phyloP scores from a whole-genome alignment of 2,797 vertebrate species.

The Micromesistius poutassou region DNA sequence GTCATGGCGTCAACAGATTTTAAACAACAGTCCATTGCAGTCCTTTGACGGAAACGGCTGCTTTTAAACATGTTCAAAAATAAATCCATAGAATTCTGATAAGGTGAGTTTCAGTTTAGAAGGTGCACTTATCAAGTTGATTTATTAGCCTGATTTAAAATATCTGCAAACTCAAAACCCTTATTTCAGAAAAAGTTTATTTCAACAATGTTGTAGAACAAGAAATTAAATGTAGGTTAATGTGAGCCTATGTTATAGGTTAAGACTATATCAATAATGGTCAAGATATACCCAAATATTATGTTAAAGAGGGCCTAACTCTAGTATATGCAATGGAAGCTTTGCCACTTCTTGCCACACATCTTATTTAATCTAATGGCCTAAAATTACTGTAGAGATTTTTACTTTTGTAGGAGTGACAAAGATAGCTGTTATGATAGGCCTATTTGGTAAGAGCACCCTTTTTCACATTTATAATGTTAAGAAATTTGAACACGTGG shows the following conservation, averaged over 20 bases:
- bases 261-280: background rate
- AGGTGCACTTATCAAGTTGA: background rate
- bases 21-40: background rate
- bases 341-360: background rate
- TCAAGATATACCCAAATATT: background rate
- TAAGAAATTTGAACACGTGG: constrained; percentile 30
- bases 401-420: background rate
- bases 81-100: background rate
- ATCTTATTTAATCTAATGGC: background rate
- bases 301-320: background rate
- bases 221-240: background rate
- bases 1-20: background rate
- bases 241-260: background rate
- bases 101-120: background rate
- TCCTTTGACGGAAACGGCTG: background rate
- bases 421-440: background rate
- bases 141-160: background rate
- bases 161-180: background rate
- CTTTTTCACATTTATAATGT: constrained; percentile 37
- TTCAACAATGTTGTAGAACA: background rate
- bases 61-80: background rate
- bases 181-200: background rate
- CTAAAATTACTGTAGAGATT: background rate
- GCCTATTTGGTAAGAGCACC: background rate
- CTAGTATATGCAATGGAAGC: background rate